Percentiles rank a stretch among this genome's conserved stretches.
These are phyloP conservation scores for Hestina assimilis DNA, from an alignment of 1,140 invertebrate species.

Conservation along the genomic window DNA sequence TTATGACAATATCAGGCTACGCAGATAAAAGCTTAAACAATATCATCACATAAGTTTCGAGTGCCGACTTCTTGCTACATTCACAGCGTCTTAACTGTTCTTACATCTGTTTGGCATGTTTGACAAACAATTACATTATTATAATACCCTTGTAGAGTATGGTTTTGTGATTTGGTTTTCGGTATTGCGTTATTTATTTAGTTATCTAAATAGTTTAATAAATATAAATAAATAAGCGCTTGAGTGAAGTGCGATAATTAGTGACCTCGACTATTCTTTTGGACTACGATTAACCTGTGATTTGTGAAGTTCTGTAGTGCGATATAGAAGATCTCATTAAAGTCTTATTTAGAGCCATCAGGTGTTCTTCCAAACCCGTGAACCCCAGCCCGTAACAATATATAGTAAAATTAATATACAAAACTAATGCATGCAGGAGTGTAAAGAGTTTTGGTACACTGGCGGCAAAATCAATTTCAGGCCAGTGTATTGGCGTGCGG, in stretches of 20 bases:
- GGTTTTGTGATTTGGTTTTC: no score
- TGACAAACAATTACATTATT: neutral
- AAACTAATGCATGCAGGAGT: conserved; percentile 54
- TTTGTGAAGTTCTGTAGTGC: no score
- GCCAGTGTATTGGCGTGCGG: conserved; percentile 58
- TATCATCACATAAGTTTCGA: conserved; percentile 42
- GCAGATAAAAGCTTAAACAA: conserved; percentile 49
- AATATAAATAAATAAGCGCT: neutral
- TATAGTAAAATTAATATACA: conserved; percentile 61
- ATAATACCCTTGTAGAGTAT: neutral
- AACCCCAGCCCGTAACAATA: neutral
- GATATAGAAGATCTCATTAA: no score
- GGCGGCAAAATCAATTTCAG: conserved; percentile 73
- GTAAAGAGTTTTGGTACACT: conserved; percentile 61
- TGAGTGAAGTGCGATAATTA: no score
- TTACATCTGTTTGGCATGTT: neutral
- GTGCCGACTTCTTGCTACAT: neutral
- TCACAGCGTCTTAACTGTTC: neutral
- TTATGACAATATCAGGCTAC: conserved; percentile 53
- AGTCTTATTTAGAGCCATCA: no score
- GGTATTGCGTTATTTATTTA: no score
- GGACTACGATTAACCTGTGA: no score
- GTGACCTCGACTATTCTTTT: neutral
- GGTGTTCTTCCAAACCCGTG: neutral
- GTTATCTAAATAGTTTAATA: neutral